Evolutionary conservation across 1,140 invertebrate species (phyloP).

Genomic region (Procambarus virginalis): DNA sequence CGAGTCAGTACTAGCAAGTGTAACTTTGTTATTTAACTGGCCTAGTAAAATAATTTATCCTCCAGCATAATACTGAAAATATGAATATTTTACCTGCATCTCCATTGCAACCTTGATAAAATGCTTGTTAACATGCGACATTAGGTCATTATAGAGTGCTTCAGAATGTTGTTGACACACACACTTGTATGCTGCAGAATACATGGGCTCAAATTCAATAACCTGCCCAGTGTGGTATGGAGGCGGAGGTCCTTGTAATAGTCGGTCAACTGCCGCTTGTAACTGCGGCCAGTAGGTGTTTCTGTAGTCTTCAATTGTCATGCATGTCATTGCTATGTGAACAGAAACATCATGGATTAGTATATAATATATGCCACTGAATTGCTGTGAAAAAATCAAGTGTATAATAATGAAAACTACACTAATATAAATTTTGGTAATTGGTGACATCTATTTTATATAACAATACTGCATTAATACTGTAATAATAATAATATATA

Average conservation of each 20-base stretch:
- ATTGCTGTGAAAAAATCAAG: too few species aligned
- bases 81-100: conserved; percentile 39
- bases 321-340: conserved; percentile 27
- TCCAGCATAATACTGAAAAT: background rate
- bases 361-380: too few species aligned
- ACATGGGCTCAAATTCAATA: conserved; percentile 62
- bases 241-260: conserved; percentile 44
- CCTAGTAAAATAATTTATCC: too few species aligned
- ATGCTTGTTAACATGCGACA: conserved; percentile 45
- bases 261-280: conserved; percentile 33
- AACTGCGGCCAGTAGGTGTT: conserved; percentile 57
- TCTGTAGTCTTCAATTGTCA: conserved; percentile 48
- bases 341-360: background rate
- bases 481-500: too few species aligned
- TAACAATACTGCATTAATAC: too few species aligned
- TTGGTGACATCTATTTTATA: too few species aligned
- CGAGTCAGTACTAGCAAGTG: too few species aligned
- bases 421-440: too few species aligned
- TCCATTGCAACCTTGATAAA: conserved; percentile 40
- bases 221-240: conserved; percentile 35
- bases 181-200: conserved; percentile 59
- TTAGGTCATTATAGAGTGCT: conserved; percentile 53
- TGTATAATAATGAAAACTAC: too few species aligned
- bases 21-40: too few species aligned
- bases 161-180: conserved; percentile 59